Evolutionary conservation across 2,113 vertebrate species (phyloP).

Genomic region (Pogona vitticeps): DNA sequence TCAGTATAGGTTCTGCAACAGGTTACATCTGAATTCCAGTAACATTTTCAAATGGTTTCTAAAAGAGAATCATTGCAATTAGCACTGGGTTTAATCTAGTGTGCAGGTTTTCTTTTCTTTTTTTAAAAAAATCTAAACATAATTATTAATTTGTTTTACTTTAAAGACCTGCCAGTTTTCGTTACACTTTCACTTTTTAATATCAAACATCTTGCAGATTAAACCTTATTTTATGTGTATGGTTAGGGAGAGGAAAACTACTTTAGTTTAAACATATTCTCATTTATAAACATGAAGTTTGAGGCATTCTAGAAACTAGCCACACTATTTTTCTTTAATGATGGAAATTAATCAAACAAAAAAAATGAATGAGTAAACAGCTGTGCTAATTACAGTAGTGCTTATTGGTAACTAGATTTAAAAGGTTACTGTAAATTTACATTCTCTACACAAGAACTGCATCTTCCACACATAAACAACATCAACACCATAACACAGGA

Average conservation of each 20-base stretch:
- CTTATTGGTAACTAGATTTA: constrained; percentile 99
- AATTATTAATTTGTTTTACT: constrained; percentile 59
- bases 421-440: constrained; percentile 99
- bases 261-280: constrained; percentile 81
- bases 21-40: constrained; percentile 65
- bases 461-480: constrained; percentile 99
- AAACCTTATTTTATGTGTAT: constrained; percentile 61
- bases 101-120: constrained; percentile 54
- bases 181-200: constrained; percentile 62
- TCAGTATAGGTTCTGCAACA: constrained; percentile 70
- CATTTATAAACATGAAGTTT: constrained; percentile 85
- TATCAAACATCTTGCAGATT: constrained; percentile 55
- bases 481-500: constrained; percentile 98
- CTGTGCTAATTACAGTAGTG: constrained; percentile 98
- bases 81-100: constrained; percentile 62
- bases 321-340: constrained; percentile 78
- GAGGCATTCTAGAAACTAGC: constrained; percentile 85
- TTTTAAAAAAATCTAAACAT: constrained; percentile 47
- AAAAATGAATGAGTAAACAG: constrained; percentile 86
- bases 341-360: constrained; percentile 86
- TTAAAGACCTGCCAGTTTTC: constrained; percentile 49
- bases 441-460: constrained; percentile 99
- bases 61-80: constrained; percentile 70
- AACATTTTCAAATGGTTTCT: constrained; percentile 73
- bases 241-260: constrained; percentile 78